Evolutionary conservation across 2,113 vertebrate species (phyloP).

Genomic region (Apodemus sylvaticus): DNA sequence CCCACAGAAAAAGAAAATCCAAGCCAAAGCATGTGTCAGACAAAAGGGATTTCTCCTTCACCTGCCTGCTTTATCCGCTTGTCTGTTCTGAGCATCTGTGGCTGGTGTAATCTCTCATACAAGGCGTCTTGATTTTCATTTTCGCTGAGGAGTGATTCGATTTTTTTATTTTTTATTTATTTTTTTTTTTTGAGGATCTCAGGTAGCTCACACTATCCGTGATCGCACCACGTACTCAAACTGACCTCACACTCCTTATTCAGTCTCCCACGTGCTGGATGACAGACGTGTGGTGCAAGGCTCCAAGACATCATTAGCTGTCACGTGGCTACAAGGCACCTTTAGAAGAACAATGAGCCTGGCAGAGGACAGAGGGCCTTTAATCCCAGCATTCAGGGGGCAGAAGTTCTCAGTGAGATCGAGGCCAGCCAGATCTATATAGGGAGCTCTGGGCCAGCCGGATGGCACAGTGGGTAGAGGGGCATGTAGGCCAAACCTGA

Average conservation of each 20-base stretch:
- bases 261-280: neutral
- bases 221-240: neutral
- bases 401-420: neutral
- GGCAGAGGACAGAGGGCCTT: neutral
- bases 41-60: neutral
- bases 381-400: neutral
- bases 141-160: no score
- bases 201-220: neutral
- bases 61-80: neutral
- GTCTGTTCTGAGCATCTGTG: neutral
- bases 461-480: neutral
- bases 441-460: neutral
- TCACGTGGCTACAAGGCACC: neutral
- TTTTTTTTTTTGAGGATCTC: neutral
- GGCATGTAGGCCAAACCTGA: neutral
- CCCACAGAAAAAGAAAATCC: neutral
- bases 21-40: neutral
- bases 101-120: no score
- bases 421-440: neutral
- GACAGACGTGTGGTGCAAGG: neutral
- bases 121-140: neutral
- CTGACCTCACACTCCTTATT: neutral
- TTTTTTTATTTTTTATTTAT: neutral
- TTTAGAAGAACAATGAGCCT: neutral
- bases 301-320: neutral